Evolutionary conservation across 2,888 invertebrate genomes (phyloP), one percentile per base, ranked within the genome.

Genomic region (Amphimallon solstitiale): DNA sequence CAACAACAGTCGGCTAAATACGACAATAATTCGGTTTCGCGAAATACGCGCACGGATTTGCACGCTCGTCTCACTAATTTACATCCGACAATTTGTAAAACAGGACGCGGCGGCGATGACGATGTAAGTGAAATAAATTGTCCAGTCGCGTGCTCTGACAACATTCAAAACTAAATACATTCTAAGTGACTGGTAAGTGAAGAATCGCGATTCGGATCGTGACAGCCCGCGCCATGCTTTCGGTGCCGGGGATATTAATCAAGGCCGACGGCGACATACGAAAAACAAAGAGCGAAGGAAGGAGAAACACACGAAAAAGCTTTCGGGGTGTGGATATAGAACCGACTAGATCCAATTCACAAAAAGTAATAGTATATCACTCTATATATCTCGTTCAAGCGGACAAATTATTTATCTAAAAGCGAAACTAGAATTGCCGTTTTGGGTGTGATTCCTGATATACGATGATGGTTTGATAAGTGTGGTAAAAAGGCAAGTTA

Each of bases 121-220:
- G 73, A 73, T 75, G 74, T 75, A 77, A 77, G 75, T 76, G 75
- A 77, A 77, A 79, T 77, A 78, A 76, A 78, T 79, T 75, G 74
- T 76, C 67, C 56, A 65, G 72, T 79, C 71, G 78, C 78, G 77
- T 78, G 78, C 74, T 74, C 68, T 72, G 74, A 71, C 72, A 75
- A 73, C 77, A 74, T 79, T 77, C 74, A 73, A 71, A 71, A 72
- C 73, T 74, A 73, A 74, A 75, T 76, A 73, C 74, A 73, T 74
- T 74, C 71, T 77, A 76, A 78, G 76, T 76, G 77, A 77, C 74
- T 76, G 68, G 73, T 70, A 77, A 77, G 77, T 76, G 75, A 73
- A 72, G 75, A 76, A 75, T 74, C 73, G 74, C 74, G 75, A 70
- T 72, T 76, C 74, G 77, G 75, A 78, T 77, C 77, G 78, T 78